Evolutionary conservation across 2,888 invertebrate species (phyloP), one percentile per base, ranked within the genome.

Genomic region (Andrena camellia): DNA sequence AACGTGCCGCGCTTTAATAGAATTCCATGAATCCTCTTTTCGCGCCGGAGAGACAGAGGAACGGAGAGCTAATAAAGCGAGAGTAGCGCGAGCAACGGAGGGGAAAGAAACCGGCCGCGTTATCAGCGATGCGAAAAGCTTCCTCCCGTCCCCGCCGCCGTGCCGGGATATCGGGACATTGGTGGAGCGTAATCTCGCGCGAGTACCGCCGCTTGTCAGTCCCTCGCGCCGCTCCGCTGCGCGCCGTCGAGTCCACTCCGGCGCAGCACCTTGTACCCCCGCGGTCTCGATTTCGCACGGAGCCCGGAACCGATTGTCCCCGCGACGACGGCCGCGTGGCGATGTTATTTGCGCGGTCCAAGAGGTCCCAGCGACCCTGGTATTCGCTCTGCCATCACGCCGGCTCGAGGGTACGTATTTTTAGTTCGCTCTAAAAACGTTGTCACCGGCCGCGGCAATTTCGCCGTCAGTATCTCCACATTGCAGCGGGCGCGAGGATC

Each of bases 371-470:
- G 13, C 20, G 26, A 10, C 33, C 60, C 63, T 64, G 35, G 33
- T 48, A 35, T 54, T 69, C 48, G 50, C 10, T 62, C 10, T 20
- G 31, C 10, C 23, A 6, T 8, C 4, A 50, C 66, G 59, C 4
- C 23, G 42, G 23, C 35, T 54, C 77, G 83, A 54, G 68, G 70
- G 66, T 76, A 74, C 26, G 78, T 91, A 91, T 90, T 90, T 90
- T 90, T 91, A 91, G 92, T 81, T 62, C 52, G 81, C 59, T 88
- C 90, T 89, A 87, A 89, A 91, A 89, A 81, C 86, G 87, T 84
- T 84, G 85, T 59, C 83, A 57, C 50, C 57, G 54, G 42, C 35
- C 69, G 35, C 7, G 20, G 52, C 71, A 60, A 81, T 78, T 75
- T 74, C 74, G 50, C 31, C 73, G 23, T 60, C 42, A 67, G 73